Base-by-base conservation (phyloP, 1,140 invertebrate genomes). In the Acromyrmex echinatior region DNA sequence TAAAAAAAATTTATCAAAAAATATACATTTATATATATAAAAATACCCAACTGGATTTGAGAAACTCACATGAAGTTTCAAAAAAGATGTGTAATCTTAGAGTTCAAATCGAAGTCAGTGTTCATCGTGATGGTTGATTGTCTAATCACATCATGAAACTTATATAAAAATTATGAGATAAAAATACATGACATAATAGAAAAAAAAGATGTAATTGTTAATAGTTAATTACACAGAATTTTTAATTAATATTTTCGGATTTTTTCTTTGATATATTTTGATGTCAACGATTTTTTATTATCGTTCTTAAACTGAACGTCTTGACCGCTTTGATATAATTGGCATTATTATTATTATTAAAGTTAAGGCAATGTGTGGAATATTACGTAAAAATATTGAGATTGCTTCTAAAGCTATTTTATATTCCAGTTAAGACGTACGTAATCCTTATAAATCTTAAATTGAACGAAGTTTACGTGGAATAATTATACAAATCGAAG, bases 321-420 rank as follows among this genome's bases (percentile, higher is more conserved):
- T 35, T 35, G 31, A 18, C 53, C 9, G n/a, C 5, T 45, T 76
- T 51, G 9, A 84, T 14, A 45, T 45, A 49, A 60, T 49, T 80
- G 45, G 14, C 25, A 49, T 62, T 66, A 60, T n/a, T 18, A n/a
- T 49, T 63, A 49, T 65, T 82, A 74, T 60, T 39, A 81, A 74
- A 4, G 18, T 10, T 31, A 84, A 82, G 12, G 2, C 39, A 56
- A 76, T 62, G 25, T 49, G 39, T 25, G 56, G 49, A 71, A 71
- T 25, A 80, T 56, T 51, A 31, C 28, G 10, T 71, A 74, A 84
- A 84, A 84, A 74, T 84, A 84, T 62, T 18, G 39, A 82, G 39
- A 60, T 49, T 84, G n/a, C 31, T 25, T 2, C 12, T 71, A 58
- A 60, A 18, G 7, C 66, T 71, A 81, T 21, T 9, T 71, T 81